Base-by-base conservation (phyloP, 2,888 invertebrate genomes). In the Rugalucina vietnamica region DNA sequence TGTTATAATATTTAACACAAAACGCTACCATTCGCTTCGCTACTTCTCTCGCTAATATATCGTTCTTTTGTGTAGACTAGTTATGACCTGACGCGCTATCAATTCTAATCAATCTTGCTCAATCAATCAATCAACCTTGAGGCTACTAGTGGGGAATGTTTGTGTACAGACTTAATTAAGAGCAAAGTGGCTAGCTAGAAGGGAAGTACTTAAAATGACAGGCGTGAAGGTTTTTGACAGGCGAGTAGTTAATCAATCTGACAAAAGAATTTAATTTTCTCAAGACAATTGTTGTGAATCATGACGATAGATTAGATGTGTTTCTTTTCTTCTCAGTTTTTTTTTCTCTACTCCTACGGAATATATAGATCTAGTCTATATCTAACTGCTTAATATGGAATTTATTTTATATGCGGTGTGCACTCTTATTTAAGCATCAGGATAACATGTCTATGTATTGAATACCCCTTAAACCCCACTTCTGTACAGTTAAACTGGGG, bases 31-130 rank as follows among this genome's bases (percentile, higher is more conserved):
- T 34, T 34, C 12, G 29, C 18, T 65, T 1, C 18, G 24, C 18
- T 27, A 27, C 3, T 18, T 65, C 60, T 65, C 65, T 65, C 65
- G 32, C 65, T 32, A 65, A 32, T 65, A 65, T 34, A 65, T 21
- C 34, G 3, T 34, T 32, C 34, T 34, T 65, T 65, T 65, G 65
- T 65, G 34, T 60, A 65, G 34, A 65, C 43, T 18, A 43, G 34
- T n/a, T 34, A 34, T 65, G 65, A 65, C 65, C 65, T 65, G 65
- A 34, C 65, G 65, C 65, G 65, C 24, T 65, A 65, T 65, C 65
- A 65, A 65, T 65, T 65, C 65, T 65, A 65, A 65, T 65, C 65
- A 65, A 65, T 65, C 65, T 65, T 65, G 65, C 34, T 65, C 65
- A 65, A 65, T 65, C 65, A 65, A 65, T 65, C 65, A 65, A 65